Percentiles rank a stretch among this genome's conserved stretches.
Evolutionary conservation across 2,888 invertebrate species (phyloP).

Genomic region (Ennomos fuscantarius): DNA sequence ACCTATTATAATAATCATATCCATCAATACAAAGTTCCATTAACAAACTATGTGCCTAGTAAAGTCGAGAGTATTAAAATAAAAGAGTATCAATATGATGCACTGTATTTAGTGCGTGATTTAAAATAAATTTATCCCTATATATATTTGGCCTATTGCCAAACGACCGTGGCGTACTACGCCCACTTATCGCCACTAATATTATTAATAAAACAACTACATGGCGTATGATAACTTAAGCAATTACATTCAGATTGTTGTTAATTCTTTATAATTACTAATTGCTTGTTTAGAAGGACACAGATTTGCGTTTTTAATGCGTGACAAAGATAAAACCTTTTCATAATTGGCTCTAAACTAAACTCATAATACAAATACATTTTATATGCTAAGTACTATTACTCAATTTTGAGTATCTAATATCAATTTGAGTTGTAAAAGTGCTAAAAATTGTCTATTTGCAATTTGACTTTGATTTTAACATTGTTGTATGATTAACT

Average conservation of each 20-base stretch:
- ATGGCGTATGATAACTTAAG: conserved; percentile 8
- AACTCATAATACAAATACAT: too few species aligned
- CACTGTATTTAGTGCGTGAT: conserved; percentile 25
- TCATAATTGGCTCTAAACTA: conserved; percentile 12
- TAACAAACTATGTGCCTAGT: too few species aligned
- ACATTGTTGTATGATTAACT: too few species aligned
- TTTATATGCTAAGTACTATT: too few species aligned
- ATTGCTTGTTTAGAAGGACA: conserved; percentile 11
- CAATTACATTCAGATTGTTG: conserved; percentile 17
- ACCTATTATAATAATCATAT: too few species aligned
- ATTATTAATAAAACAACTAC: conserved; percentile 12
- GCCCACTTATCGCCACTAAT: conserved; percentile 32
- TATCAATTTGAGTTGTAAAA: too few species aligned
- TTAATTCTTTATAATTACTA: conserved; percentile 11
- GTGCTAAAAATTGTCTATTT: too few species aligned
- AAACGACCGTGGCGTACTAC: conserved; percentile 33
- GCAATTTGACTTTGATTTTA: too few species aligned
- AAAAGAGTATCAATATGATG: background rate
- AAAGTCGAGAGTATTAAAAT: too few species aligned
- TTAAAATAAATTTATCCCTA: conserved; percentile 18
- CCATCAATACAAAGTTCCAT: too few species aligned
- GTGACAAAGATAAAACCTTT: conserved; percentile 8
- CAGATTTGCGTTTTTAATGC: conserved; percentile 10
- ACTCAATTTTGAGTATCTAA: too few species aligned
- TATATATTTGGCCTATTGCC: conserved; percentile 41